Conservation (phyloP, 2,888 invertebrate species). For the Hemicrepidius hirtus region DNA sequence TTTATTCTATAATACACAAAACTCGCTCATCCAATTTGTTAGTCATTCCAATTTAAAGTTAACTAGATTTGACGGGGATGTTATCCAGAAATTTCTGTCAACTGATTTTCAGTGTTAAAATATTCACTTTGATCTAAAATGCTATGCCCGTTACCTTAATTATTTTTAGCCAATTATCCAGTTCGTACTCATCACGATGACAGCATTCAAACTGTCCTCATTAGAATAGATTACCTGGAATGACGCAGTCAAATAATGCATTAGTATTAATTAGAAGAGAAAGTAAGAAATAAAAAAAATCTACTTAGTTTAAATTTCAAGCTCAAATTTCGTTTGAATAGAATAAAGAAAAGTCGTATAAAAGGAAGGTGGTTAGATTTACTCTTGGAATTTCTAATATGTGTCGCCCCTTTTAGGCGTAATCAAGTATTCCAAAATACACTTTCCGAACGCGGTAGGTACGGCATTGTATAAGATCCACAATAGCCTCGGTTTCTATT, state of each 20-base stretch:
- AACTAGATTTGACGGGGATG: constrained; percentile 1
- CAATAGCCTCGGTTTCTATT: constrained; percentile 53
- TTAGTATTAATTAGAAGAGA: no score
- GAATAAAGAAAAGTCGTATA: neutral
- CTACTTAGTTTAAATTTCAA: neutral
- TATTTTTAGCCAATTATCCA: constrained; percentile 30
- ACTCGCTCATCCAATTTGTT: neutral
- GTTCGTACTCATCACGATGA: constrained; percentile 11
- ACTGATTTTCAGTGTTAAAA: constrained; percentile 16
- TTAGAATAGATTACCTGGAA: constrained; percentile 15
- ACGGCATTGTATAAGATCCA: constrained; percentile 49
- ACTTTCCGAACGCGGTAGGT: constrained; percentile 48
- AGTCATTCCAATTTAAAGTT: neutral
- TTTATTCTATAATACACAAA: neutral
- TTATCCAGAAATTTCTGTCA: constrained; percentile 6
- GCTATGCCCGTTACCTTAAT: constrained; percentile 28
- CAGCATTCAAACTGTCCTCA: constrained; percentile 7
- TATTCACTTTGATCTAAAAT: constrained; percentile 16
- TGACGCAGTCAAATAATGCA: neutral
- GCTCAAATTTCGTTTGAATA: neutral
- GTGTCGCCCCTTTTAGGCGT: constrained; percentile 41
- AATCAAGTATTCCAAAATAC: constrained; percentile 53
- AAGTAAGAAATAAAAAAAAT: neutral
- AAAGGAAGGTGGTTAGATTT: neutral
- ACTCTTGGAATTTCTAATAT: constrained; percentile 37